A percentile compares a stretch with the other conserved stretches of the same genome.
phyloP scores from a whole-genome alignment of 1,140 invertebrate species.

The Globodera ellingtonae region DNA sequence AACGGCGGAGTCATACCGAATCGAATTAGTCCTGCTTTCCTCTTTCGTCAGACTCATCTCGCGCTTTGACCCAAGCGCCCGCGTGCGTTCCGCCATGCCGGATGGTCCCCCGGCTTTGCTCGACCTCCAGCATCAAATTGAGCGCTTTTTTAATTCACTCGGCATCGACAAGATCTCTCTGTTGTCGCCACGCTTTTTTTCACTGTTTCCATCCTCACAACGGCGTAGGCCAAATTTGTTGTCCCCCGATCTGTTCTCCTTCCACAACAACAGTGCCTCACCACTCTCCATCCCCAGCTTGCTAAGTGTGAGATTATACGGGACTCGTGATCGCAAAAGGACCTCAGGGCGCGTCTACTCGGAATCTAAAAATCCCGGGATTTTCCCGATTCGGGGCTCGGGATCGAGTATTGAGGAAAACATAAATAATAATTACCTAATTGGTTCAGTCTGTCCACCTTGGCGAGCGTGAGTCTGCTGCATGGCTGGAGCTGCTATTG shows the following conservation, averaged over 20 bases:
- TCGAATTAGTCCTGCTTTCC: too few relatives aligned
- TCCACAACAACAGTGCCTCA: not conserved
- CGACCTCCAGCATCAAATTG: constrained; percentile 12
- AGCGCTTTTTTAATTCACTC: constrained; percentile 3
- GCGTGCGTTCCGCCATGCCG: not conserved
- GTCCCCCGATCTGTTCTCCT: constrained; percentile 16
- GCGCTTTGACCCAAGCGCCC: not conserved
- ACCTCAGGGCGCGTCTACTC: not conserved
- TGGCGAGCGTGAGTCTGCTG: constrained; percentile 12
- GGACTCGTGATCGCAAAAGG: not conserved
- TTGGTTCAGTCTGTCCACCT: not conserved
- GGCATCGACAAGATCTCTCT: not conserved
- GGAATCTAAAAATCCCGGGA: too few relatives aligned
- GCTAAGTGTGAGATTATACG: not conserved
- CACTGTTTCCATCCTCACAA: not conserved
- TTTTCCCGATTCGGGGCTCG: too few relatives aligned
- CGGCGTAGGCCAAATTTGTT: constrained; percentile 7
- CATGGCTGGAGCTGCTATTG: constrained; percentile 25
- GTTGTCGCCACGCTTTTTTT: constrained; percentile 17
- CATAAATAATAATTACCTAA: not conserved
- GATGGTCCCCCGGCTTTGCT: constrained; percentile 9
- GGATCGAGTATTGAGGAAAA: too few relatives aligned
- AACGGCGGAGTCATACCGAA: not conserved
- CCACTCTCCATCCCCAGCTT: not conserved
- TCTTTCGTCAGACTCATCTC: constrained; percentile 8